phyloP scores from a whole-genome alignment of 2,797 vertebrate species.

The Spatula versicolor region DNA sequence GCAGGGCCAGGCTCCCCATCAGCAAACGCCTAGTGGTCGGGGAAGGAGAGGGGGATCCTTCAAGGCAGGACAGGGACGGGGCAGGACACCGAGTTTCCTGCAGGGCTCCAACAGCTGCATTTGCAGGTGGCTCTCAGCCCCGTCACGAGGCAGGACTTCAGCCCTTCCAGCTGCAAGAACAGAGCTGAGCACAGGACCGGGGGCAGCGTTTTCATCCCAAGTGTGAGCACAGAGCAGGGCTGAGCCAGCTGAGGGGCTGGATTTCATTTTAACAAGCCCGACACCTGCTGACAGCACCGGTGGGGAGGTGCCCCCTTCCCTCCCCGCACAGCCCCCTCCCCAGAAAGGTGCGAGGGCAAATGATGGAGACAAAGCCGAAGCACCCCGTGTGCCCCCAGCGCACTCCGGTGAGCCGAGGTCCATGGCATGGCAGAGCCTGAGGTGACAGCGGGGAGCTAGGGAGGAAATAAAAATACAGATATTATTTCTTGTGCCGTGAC shows the following conservation, averaged over 20 bases:
- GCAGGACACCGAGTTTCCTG: background rate
- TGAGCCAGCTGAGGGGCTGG: rapidly evolving
- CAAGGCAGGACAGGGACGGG: background rate
- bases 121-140: rapidly evolving
- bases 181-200: background rate
- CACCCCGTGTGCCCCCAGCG: rapidly evolving
- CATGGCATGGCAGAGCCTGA: background rate
- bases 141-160: background rate
- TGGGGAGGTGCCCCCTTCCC: rapidly evolving
- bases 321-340: rapidly evolving
- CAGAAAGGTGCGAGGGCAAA: background rate
- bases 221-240: rapidly evolving
- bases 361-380: background rate
- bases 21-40: constrained; percentile 76
- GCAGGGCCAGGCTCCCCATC: constrained; percentile 65
- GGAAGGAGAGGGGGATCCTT: constrained; percentile 51
- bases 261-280: background rate
- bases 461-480: too few relatives aligned
- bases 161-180: background rate
- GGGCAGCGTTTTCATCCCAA: rapidly evolving
- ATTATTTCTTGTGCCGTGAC: background rate
- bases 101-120: background rate
- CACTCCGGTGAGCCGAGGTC: rapidly evolving
- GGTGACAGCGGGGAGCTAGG: rapidly evolving
- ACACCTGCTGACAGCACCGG: background rate